Base-by-base conservation (phyloP, 2,888 invertebrate genomes). In the Acleris holmiana region DNA sequence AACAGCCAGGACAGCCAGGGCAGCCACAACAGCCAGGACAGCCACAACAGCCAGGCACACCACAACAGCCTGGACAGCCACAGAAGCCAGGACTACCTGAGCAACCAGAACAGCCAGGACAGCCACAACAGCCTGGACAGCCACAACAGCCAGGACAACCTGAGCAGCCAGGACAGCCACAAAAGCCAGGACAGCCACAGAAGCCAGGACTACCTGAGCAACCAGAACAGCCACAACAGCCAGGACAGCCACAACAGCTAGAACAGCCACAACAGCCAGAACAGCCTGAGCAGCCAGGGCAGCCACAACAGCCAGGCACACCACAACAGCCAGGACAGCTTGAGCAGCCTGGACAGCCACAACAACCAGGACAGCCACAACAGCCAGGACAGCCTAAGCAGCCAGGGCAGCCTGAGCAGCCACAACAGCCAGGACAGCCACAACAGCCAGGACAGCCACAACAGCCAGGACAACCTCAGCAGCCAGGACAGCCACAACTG, bases 41-140 rank as follows among this genome's bases (percentile, higher is more conserved):
- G 1, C 18, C 47, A 18, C 5, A 18, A 17, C 7, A 47, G 17
- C 47, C 47, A 47, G 47, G 19, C n/a, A 2, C 13, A 40, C 53
- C 53, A 40, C 15, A 6, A 1, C 4, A 29, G 13, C 58, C 49
- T 8, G 40, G 19, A 0, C 19, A n/a, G 1, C 49, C 58, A 40
- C 10, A n/a, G 10, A 2, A 48, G 23, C 58, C 58, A 17, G 17
- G 18, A 6, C n/a, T n/a, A n/a, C n/a, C n/a, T n/a, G n/a, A n/a
- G n/a, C 18, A 19, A 2, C 53, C 53, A 53, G 35, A 6, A 7
- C 15, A 23, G 5, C 55, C 55, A 44, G 44, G 13, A 0, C n/a
- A 47, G 71, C 46, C 71, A 71, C 17, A 51, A 29, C 46, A 41
- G 15, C 55, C 47, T 44, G 55, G n/a, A 0, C n/a, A 40, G 23